These are phyloP conservation scores for Nomada lathburiana DNA, from an alignment of 2,888 invertebrate genomes.

Conservation along the genomic window DNA sequence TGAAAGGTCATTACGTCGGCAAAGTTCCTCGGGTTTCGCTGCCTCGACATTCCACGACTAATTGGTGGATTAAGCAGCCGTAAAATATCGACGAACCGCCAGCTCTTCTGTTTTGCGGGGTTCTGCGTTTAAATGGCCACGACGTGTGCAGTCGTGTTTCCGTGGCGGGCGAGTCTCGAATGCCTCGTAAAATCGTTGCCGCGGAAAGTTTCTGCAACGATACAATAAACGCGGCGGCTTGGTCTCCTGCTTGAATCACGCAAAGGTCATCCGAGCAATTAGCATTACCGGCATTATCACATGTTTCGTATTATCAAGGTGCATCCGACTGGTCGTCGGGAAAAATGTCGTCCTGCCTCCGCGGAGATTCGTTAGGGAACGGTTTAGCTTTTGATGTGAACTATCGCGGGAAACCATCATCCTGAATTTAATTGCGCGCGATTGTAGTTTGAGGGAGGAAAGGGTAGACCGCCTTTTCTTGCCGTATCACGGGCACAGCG, in stretches of 20 bases:
- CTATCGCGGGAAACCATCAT: not conserved
- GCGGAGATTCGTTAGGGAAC: not conserved
- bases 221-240: conserved; percentile 42
- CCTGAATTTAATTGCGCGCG: not conserved
- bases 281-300: conserved; percentile 68
- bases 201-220: conserved; percentile 58
- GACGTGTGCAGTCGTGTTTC: conserved; percentile 38
- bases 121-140: conserved; percentile 31
- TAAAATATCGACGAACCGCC: conserved; percentile 23
- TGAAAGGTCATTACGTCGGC: not conserved
- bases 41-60: conserved; percentile 39
- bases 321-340: conserved; percentile 49
- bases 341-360: conserved; percentile 37
- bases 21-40: conserved; percentile 15
- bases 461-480: too few species aligned
- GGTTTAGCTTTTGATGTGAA: not conserved
- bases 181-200: conserved; percentile 60
- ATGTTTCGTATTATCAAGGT: conserved; percentile 62
- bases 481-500: not conserved
- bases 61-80: conserved; percentile 25
- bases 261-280: conserved; percentile 79
- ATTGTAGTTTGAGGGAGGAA: not conserved
- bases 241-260: conserved; percentile 72
- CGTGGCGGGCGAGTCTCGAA: conserved; percentile 31
- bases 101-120: conserved; percentile 29